Evolutionary conservation across 1,140 invertebrate species (phyloP).

Genomic region (Trichogramma pretiosum): DNA sequence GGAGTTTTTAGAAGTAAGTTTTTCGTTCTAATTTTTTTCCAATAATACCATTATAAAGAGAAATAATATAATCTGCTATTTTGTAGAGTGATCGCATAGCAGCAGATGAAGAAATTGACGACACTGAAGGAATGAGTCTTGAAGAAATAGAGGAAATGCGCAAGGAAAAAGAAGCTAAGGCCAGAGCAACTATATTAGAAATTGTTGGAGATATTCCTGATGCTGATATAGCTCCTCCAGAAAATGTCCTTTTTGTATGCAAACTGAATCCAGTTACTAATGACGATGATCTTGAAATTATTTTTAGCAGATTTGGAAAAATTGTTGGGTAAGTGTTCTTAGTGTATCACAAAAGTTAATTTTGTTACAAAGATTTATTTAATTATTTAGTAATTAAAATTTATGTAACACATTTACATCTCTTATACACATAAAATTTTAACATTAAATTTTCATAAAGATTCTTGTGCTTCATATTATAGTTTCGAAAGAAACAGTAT

Average conservation of each 20-base stretch:
- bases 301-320: conserved; percentile 94
- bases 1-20: conserved; percentile 58
- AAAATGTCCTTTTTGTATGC: conserved; percentile 99
- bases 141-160: conserved; percentile 83
- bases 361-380: too few relatives aligned
- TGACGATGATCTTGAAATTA: conserved; percentile 95
- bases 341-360: conserved; percentile 7
- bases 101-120: conserved; percentile 91
- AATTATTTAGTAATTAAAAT: too few relatives aligned
- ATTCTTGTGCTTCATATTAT: background rate
- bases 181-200: conserved; percentile 93
- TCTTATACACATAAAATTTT: conserved; percentile 1
- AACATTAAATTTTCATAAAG: too few relatives aligned
- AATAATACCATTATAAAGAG: background rate
- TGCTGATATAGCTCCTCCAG: conserved; percentile 93
- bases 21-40: too few relatives aligned
- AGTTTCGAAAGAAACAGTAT: background rate
- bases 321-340: conserved; percentile 58
- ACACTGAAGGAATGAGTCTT: conserved; percentile 71
- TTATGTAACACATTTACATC: too few relatives aligned
- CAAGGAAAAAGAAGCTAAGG: conserved; percentile 87
- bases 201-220: conserved; percentile 97
- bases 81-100: conserved; percentile 79
- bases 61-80: too few relatives aligned
- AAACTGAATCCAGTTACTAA: conserved; percentile 99